phyloP scores from a whole-genome alignment of 2,113 vertebrate species.

The Oncorhynchus gorbuscha region DNA sequence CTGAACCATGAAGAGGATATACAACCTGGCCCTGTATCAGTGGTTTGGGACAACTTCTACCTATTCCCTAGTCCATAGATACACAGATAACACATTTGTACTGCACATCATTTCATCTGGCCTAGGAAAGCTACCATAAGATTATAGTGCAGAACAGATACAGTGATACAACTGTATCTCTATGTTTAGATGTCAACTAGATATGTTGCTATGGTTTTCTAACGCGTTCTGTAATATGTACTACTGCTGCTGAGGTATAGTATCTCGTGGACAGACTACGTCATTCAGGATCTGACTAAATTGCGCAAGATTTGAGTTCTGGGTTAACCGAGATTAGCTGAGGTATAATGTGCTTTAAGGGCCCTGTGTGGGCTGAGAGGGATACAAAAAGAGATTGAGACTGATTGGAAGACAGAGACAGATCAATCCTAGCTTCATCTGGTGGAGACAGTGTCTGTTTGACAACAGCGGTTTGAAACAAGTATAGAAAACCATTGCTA shows the following conservation, averaged over 20 bases:
- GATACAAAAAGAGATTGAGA: background rate
- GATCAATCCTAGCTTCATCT: no score
- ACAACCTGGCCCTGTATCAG: no score
- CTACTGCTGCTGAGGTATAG: no score
- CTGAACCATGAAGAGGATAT: background rate
- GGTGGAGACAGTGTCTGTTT: no score
- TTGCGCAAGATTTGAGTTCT: no score
- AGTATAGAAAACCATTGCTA: no score
- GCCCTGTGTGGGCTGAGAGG: background rate
- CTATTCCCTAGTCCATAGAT: no score
- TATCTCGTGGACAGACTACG: no score
- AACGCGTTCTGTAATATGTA: constrained; percentile 1
- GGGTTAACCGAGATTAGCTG: background rate
- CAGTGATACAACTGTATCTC: no score
- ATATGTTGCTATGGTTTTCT: background rate
- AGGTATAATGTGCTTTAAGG: background rate
- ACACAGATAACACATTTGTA: background rate
- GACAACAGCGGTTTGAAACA: no score
- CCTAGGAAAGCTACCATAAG: background rate
- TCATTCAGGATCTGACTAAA: no score
- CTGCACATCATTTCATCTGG: background rate
- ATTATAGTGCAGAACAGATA: no score
- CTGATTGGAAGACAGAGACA: background rate
- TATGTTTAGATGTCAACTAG: background rate
- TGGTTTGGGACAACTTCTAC: background rate